Evolutionary conservation across 2,888 invertebrate genomes (phyloP), one percentile per base, ranked within the genome.

Genomic region (Brachycybe producta): DNA sequence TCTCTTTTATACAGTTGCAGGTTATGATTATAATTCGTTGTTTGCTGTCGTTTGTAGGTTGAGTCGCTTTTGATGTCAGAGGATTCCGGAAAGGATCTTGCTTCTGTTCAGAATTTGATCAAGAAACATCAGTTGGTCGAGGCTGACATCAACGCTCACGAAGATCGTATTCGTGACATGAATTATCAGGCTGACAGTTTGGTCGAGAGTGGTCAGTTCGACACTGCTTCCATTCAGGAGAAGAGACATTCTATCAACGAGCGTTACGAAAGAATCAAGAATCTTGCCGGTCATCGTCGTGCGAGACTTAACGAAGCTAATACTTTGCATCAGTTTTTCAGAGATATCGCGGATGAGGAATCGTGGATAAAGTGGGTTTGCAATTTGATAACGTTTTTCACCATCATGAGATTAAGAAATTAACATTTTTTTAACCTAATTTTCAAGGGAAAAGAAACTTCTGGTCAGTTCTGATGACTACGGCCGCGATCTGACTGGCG

Each of bases 331-430:
- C 97, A 98, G 72, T 98, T 98, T 83, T 91, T 97, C 79, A 75
- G 97, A 49, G 97, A 98, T 66, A 94, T 98, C 66, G 97, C 97
- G 56, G 97, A 98, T 65, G 97, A 98, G 71, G 97, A 98, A 70
- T 91, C 92, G 5, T 98, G 97, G 97, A 97, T 98, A 67, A 97
- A 94, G 82, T 81, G 54, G 66, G 70, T 62, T 3, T n/a, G 13
- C 5, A 30, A n/a, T 40, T 11, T 35, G 30, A 11, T 27, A 30
- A 17, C 7, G 7, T 11, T 17, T 23, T 41, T 41, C 24, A 44
- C 21, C 5, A 44, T 35, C 15, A 7, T 30, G 30, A 11, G 8
- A 38, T 13, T 38, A 17, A 8, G 15, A 38, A 17, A 8, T 17
- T 8, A 13, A 24, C 24, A 21, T 26, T 38, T 36, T 17, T 24